Base-by-base conservation (phyloP, 2,797 vertebrate species). In the Tympanoctomys barrerae region DNA sequence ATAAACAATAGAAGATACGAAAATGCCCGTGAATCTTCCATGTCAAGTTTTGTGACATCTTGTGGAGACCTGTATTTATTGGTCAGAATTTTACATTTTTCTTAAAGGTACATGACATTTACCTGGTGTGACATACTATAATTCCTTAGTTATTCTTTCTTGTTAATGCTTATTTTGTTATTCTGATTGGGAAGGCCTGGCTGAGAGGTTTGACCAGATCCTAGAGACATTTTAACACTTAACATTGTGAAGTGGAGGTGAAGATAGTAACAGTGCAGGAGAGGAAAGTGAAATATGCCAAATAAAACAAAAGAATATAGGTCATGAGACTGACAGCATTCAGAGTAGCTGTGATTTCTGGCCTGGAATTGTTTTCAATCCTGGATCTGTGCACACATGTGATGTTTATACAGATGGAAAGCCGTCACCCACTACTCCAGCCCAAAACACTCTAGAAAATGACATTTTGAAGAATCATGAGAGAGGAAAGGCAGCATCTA, bases 231-330 rank as follows among this genome's bases (percentile, higher is more conserved):
- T 12, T 88, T 7, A 14, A 64, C 18, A 70, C 36, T 49, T 31
- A 46, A 39, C 13, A 88, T 8, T 14, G 4, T 24, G 42, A 62
- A 49, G 66, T 9, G 26, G 33, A 31, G 59, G 62, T 39, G 16
- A 87, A 52, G 14, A 26, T 52, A 4, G 13, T 49, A 31, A 33
- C 68, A 33, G 68, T 39, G 33, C 66, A 91, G 49, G 57, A 66
- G 39, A 61, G 39, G 59, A 39, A 95, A 95, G 52, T 42, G n/a
- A 77, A 92, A 92, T 84, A 52, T 54, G 2, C 31, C 70, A 79
- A 89, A 61, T 42, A 84, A 62, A 92, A 92, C 39, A 92, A 80
- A 64, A 94, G 54, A 57, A 90, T 80, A 42, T 22, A 73, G 42
- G n/a, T 42, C 88, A 90, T 73, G 75, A 92, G 71, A 71, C 54